Percentiles rank a stretch among this genome's conserved stretches.
These are phyloP conservation scores for Caretta caretta DNA, from an alignment of 2,113 vertebrate species.

Conservation along the genomic window DNA sequence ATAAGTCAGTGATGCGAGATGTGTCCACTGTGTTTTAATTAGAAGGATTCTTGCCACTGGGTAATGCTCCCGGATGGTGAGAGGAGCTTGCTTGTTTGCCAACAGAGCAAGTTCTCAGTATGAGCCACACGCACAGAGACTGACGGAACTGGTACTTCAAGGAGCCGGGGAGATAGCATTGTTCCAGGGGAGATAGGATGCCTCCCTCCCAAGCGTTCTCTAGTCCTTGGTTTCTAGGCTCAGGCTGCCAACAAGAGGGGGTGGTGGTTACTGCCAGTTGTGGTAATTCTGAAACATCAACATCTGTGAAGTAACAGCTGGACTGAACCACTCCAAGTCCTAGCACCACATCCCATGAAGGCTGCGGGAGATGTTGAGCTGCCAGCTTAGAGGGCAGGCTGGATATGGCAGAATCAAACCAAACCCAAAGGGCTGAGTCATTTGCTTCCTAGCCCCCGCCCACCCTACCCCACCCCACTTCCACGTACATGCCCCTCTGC, in stretches of 20 bases:
- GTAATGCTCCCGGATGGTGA: neutral
- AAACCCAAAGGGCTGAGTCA: neutral
- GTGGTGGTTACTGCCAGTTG: neutral
- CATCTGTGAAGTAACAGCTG: neutral
- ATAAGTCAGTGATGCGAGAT: neutral
- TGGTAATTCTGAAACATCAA: neutral
- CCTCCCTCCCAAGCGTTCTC: neutral
- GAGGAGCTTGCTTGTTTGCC: neutral
- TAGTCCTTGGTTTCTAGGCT: neutral
- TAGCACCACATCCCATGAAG: neutral
- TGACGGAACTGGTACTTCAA: neutral
- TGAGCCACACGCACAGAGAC: accelerated
- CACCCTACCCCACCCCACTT: too few species aligned
- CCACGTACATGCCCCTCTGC: neutral
- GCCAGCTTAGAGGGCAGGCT: neutral
- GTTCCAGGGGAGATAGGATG: neutral
- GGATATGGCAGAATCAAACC: neutral
- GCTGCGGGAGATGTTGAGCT: neutral
- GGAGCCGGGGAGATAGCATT: neutral
- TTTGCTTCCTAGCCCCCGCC: too few species aligned
- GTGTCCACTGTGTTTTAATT: neutral
- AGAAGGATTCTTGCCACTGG: neutral
- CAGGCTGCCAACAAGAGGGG: neutral
- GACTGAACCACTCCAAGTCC: neutral
- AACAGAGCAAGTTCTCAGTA: neutral